These are phyloP conservation scores for Nemurella pictetii DNA, from an alignment of 2,888 invertebrate genomes.

Conservation along the genomic window DNA sequence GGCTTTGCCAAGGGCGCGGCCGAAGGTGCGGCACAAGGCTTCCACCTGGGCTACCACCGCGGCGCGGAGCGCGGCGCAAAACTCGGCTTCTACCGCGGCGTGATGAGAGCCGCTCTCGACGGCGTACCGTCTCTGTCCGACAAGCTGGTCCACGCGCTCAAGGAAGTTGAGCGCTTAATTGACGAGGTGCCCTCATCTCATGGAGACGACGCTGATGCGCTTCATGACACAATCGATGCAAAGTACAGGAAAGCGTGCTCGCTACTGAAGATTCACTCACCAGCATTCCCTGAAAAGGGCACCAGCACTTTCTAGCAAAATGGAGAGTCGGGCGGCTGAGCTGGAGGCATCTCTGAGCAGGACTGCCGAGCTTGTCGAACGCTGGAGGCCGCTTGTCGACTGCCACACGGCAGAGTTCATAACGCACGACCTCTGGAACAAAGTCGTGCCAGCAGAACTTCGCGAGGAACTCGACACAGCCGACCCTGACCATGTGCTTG, in stretches of 20 bases:
- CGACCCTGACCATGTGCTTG: neutral
- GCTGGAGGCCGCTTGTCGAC: constrained; percentile 66
- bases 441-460: constrained; percentile 60
- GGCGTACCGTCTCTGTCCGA: constrained; percentile 48
- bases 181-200: constrained; percentile 65
- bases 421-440: constrained; percentile 67
- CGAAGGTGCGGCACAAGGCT: constrained; percentile 66
- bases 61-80: constrained; percentile 76
- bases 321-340: constrained; percentile 21
- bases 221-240: constrained; percentile 65
- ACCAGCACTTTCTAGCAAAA: constrained; percentile 60
- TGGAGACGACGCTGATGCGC: constrained; percentile 65
- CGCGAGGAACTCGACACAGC: constrained; percentile 55
- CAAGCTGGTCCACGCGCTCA: constrained; percentile 60
- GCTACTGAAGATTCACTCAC: constrained; percentile 62
- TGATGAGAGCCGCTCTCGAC: constrained; percentile 53
- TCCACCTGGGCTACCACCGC: constrained; percentile 75
- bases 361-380: constrained; percentile 56
- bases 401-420: constrained; percentile 79
- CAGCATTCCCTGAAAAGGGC: constrained; percentile 58
- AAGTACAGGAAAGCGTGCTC: constrained; percentile 72
- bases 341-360: neutral
- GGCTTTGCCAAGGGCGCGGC: constrained; percentile 65
- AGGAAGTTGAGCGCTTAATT: constrained; percentile 62
- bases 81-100: constrained; percentile 72